Evolutionary conservation across 2,797 vertebrate genomes (phyloP).

Genomic region (Sitta carolinensis): DNA sequence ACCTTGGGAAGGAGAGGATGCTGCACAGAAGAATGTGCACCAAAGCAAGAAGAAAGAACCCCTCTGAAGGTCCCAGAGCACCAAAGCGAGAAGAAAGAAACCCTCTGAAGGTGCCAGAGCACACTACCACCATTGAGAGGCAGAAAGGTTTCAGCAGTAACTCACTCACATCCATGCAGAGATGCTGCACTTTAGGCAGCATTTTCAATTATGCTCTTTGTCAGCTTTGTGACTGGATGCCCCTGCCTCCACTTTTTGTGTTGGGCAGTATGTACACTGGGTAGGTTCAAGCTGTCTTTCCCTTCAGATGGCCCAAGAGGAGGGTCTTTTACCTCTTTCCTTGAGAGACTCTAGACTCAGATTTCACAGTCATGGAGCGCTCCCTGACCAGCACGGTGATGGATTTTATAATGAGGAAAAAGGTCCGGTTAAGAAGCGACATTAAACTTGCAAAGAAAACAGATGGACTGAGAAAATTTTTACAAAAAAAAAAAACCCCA

Average conservation of each 20-base stretch:
- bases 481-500: accelerated
- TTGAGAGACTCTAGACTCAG: constrained; percentile 53
- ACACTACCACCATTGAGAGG: background rate
- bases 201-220: background rate
- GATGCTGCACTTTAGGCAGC: background rate
- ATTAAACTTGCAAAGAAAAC: constrained; percentile 23
- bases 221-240: background rate
- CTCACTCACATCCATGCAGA: background rate
- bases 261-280: background rate
- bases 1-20: background rate
- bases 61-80: background rate
- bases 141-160: background rate
- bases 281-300: background rate
- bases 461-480: constrained; percentile 1
- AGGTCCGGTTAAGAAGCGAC: constrained; percentile 25
- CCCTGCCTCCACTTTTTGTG: background rate
- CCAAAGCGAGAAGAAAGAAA: background rate
- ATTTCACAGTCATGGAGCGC: constrained; percentile 36
- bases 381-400: constrained; percentile 14
- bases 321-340: constrained; percentile 58
- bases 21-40: background rate
- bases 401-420: constrained; percentile 20
- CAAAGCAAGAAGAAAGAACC: constrained; percentile 2
- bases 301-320: constrained; percentile 18
- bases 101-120: background rate